Percentiles rank a stretch among this genome's conserved stretches.
Evolutionary conservation across 2,113 vertebrate genomes (phyloP).

Genomic region (Ptilonorhynchus violaceus): DNA sequence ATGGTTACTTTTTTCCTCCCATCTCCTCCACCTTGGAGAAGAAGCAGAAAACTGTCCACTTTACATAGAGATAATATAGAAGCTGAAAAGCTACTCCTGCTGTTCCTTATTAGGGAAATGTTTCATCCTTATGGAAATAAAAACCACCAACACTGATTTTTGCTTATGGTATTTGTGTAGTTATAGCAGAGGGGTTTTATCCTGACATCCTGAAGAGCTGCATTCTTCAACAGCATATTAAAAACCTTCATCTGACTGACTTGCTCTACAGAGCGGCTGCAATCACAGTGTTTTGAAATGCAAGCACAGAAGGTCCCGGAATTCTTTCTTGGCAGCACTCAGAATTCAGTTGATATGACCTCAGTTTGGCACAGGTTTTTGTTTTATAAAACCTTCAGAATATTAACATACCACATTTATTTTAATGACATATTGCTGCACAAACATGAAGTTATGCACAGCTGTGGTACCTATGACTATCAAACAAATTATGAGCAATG

Average conservation of each 20-base stretch:
- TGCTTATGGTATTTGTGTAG: not conserved
- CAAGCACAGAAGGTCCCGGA: not conserved
- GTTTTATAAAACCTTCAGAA: slow-evolving; percentile 23
- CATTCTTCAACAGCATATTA: not conserved
- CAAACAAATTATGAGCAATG: not conserved
- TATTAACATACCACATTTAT: not conserved
- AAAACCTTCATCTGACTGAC: not conserved
- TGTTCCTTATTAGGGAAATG: not conserved
- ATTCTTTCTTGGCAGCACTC: slow-evolving; percentile 20
- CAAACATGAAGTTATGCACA: slow-evolving; percentile 34
- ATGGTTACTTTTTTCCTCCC: not conserved
- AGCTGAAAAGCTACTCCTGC: not conserved
- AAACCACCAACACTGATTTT: not conserved
- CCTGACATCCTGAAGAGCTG: not conserved
- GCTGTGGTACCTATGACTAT: slow-evolving; percentile 33
- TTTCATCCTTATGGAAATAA: not conserved
- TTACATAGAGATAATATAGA: not conserved
- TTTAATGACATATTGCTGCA: slow-evolving; percentile 5
- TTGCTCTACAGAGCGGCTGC: not conserved
- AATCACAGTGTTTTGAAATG: not conserved
- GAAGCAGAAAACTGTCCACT: not conserved
- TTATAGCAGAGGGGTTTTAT: not conserved
- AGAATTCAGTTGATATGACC: slow-evolving; percentile 11
- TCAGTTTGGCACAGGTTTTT: slow-evolving; percentile 28
- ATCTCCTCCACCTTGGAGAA: not conserved